Evolutionary conservation across 2,113 vertebrate genomes (phyloP).

Genomic region (Pollimyrus isidori): DNA sequence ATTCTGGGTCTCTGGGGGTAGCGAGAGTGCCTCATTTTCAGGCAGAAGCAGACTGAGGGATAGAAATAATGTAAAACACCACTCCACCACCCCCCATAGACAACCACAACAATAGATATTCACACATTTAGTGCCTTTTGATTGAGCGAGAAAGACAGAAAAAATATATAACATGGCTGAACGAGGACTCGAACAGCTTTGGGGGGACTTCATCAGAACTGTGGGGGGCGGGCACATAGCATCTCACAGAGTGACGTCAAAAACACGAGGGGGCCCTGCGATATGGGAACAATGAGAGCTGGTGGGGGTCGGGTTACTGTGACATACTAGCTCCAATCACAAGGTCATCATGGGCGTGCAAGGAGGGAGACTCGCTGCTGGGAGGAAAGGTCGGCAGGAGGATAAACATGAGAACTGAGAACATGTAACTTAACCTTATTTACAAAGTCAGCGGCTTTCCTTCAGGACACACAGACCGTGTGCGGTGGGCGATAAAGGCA

Average conservation of each 20-base stretch:
- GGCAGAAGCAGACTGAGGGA: background rate
- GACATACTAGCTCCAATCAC: background rate
- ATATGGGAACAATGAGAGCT: background rate
- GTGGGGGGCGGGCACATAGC: too few species aligned
- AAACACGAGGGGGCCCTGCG: background rate
- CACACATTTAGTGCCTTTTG: conserved; percentile 19
- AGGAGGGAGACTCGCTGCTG: background rate
- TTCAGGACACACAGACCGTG: background rate
- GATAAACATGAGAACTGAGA: background rate
- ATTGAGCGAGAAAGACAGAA: background rate
- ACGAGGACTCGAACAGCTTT: background rate
- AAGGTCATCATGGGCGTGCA: background rate
- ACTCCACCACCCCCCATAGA: conserved; percentile 1
- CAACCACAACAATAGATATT: conserved; percentile 14
- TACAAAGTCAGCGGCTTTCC: background rate
- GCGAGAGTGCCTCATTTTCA: conserved; percentile 4
- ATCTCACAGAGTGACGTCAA: background rate
- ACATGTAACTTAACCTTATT: background rate
- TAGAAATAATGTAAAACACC: background rate
- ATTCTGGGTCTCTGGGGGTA: background rate
- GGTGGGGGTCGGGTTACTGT: background rate
- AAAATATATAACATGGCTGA: background rate
- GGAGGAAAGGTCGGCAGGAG: background rate
- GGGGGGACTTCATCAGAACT: conserved; percentile 18
- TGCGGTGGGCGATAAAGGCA: background rate